Evolutionary conservation across 2,888 invertebrate species (phyloP).

Genomic region (Dicranocentrus wangi): DNA sequence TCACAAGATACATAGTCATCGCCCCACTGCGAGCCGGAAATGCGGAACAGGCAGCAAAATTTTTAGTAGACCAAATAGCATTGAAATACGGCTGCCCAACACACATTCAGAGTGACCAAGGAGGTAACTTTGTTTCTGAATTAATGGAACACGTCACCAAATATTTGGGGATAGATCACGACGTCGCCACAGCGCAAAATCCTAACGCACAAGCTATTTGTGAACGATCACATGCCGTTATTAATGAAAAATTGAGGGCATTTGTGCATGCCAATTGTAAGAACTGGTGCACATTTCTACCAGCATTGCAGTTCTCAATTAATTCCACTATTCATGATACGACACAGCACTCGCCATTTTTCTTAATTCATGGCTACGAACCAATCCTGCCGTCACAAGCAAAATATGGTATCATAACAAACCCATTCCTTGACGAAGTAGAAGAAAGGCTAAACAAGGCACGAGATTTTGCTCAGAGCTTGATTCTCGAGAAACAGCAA

Average conservation of each 20-base stretch:
- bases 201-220: not conserved
- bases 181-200: not conserved
- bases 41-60: not conserved
- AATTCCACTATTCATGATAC: not conserved
- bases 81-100: not conserved
- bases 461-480: not conserved
- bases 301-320: not conserved
- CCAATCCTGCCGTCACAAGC: not conserved
- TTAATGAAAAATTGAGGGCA: conserved; percentile 5
- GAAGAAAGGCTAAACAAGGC: not conserved
- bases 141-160: not conserved
- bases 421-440: not conserved
- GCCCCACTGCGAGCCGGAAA: not conserved
- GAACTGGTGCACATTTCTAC: not conserved
- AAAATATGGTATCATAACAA: not conserved
- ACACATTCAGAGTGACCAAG: not conserved
- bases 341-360: not conserved
- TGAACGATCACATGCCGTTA: not conserved
- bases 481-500: not conserved
- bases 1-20: conserved; percentile 6
- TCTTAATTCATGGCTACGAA: not conserved
- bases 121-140: not conserved
- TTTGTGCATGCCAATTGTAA: not conserved
- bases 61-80: not conserved
- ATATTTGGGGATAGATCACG: not conserved